Conservation (phyloP, 2,797 vertebrate species). For the Chelidonichthys spinosus region DNA sequence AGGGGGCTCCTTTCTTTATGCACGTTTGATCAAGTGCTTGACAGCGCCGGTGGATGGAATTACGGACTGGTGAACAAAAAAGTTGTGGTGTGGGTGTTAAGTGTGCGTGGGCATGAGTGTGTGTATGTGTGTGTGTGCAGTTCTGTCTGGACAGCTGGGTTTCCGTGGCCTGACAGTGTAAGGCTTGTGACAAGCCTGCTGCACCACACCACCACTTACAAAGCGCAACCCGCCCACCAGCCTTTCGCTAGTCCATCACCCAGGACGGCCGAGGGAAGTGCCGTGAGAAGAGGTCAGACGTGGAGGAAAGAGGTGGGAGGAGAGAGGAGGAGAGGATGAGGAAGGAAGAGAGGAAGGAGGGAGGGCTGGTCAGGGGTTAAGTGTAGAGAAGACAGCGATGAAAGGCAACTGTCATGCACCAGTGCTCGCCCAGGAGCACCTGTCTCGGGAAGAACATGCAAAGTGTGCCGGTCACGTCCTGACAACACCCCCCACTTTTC, state of each 20-base stretch:
- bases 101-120: background rate
- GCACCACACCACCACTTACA: conserved; percentile 72
- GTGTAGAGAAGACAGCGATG: conserved; percentile 93
- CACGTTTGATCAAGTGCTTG: conserved; percentile 90
- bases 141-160: conserved; percentile 82
- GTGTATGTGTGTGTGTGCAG: conserved; percentile 28
- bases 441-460: conserved; percentile 93
- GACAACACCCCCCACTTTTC: conserved; percentile 79
- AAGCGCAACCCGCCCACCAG: conserved; percentile 56
- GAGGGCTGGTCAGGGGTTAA: conserved; percentile 94
- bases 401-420: conserved; percentile 99
- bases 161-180: conserved; percentile 88
- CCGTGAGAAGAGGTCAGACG: conserved; percentile 76
- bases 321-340: conserved; percentile 56
- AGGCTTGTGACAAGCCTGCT: conserved; percentile 91
- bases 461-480: conserved; percentile 90
- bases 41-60: conserved; percentile 91
- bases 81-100: conserved; percentile 70
- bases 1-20: conserved; percentile 86
- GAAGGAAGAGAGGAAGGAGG: conserved; percentile 58
- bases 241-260: conserved; percentile 90
- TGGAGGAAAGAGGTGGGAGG: conserved; percentile 62
- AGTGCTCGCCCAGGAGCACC: conserved; percentile 90
- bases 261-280: conserved; percentile 78
- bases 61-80: conserved; percentile 93